These are phyloP conservation scores for Odontothrips loti DNA, from an alignment of 2,888 invertebrate genomes.

Conservation along the genomic window DNA sequence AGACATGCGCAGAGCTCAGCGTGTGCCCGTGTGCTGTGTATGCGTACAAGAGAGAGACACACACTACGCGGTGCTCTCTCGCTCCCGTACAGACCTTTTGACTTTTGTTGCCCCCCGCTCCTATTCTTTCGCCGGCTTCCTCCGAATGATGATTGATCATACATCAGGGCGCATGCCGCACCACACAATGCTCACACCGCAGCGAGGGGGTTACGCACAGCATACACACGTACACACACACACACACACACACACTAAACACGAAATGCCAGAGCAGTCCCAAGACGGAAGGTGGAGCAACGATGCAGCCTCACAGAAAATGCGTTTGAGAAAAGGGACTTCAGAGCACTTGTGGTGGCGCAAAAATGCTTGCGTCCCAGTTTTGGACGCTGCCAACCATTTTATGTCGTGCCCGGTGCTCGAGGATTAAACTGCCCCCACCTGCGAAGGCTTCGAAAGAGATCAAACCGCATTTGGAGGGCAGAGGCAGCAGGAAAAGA, in stretches of 20 bases:
- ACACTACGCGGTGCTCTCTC: background rate
- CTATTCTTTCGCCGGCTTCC: background rate
- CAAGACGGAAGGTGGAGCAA: background rate
- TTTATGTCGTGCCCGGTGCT: no score
- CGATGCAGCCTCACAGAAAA: background rate
- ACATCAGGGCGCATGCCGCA: background rate
- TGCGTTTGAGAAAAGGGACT: no score
- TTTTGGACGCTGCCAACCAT: no score
- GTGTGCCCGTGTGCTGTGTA: background rate
- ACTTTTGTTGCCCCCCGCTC: constrained; percentile 2
- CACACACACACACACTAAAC: background rate
- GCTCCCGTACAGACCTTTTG: background rate
- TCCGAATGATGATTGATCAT: constrained; percentile 17
- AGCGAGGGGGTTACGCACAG: background rate
- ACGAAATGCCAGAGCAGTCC: no score
- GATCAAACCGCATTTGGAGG: no score
- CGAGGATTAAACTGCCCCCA: no score
- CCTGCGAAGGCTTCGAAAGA: no score
- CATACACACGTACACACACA: background rate
- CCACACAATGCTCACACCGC: background rate
- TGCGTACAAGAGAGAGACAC: background rate
- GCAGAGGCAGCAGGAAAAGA: no score
- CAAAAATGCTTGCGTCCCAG: no score
- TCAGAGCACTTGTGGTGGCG: no score
- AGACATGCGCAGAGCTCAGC: background rate